phyloP scores from a whole-genome alignment of 2,888 invertebrate species.

The Xanthia icteritia region DNA sequence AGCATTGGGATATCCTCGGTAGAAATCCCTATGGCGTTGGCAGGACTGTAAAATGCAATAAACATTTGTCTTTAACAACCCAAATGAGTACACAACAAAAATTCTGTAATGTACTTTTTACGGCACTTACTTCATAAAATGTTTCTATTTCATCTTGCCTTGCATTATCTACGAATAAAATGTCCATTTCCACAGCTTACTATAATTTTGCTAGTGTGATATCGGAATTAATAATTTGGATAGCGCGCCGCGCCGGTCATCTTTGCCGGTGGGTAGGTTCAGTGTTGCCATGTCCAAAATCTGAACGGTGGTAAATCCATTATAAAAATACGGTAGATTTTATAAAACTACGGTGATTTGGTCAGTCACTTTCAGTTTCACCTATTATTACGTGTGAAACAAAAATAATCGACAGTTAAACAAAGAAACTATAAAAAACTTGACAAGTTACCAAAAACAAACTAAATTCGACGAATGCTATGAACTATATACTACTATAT shows the following conservation, averaged over 20 bases:
- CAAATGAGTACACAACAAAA: background rate
- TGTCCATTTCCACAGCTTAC: slow-evolving; percentile 70
- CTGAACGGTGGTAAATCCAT: too few species aligned
- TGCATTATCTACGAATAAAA: slow-evolving; percentile 81
- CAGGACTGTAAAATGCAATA: slow-evolving; percentile 81
- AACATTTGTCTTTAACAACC: background rate
- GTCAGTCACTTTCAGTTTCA: too few species aligned
- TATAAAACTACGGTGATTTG: too few species aligned
- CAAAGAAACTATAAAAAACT: too few species aligned
- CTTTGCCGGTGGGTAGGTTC: too few species aligned
- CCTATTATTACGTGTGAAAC: too few species aligned
- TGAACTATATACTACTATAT: too few species aligned
- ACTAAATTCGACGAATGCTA: too few species aligned
- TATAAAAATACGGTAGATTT: too few species aligned
- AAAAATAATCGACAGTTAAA: too few species aligned
- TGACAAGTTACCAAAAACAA: too few species aligned
- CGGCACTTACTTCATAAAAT: slow-evolving; percentile 82
- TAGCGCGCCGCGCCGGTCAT: slow-evolving; percentile 31
- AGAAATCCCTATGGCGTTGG: slow-evolving; percentile 91
- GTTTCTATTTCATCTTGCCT: slow-evolving; percentile 86
- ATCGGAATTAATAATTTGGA: slow-evolving; percentile 24
- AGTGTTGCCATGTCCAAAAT: too few species aligned
- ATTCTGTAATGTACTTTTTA: background rate
- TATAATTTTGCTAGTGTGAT: slow-evolving; percentile 34
- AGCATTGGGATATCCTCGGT: slow-evolving; percentile 90